Percentiles rank a stretch among this genome's conserved stretches.
Evolutionary conservation across 2,797 vertebrate species (phyloP).

Genomic region (Malurus leucopterus): DNA sequence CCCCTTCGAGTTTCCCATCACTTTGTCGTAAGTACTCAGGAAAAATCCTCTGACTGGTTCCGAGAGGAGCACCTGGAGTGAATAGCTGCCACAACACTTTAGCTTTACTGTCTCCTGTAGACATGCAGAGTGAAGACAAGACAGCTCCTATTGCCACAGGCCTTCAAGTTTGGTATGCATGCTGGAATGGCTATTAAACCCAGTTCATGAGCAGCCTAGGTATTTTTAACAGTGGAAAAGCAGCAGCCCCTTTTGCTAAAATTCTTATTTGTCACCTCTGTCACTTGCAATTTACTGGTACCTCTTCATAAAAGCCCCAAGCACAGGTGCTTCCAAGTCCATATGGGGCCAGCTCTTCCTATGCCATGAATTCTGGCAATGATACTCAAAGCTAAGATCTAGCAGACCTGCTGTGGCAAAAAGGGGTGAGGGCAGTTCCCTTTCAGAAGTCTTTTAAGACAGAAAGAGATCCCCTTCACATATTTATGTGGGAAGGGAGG

Average conservation of each 20-base stretch:
- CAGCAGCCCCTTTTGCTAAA: constrained; percentile 15
- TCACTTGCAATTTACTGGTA: not conserved
- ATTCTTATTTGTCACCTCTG: not conserved
- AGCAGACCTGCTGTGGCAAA: constrained; percentile 1
- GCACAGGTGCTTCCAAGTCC: not conserved
- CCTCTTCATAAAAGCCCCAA: not conserved
- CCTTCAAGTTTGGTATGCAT: constrained; percentile 13
- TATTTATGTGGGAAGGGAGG: not conserved
- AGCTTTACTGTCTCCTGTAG: not conserved
- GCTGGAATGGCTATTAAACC: constrained; percentile 39
- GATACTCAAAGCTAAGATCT: not conserved
- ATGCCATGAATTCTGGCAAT: not conserved
- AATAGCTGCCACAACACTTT: not conserved
- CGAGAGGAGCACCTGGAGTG: not conserved
- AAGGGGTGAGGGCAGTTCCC: not conserved
- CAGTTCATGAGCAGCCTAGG: not conserved
- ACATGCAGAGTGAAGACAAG: not conserved
- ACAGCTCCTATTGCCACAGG: constrained; percentile 26
- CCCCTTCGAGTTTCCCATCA: not conserved
- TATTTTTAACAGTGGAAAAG: not conserved
- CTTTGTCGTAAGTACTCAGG: not conserved
- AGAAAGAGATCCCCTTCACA: not conserved
- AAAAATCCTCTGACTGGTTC: constrained; percentile 1
- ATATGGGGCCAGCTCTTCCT: not conserved
- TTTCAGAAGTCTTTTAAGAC: not conserved